These are phyloP conservation scores for Tokudaia muenninki DNA, from an alignment of 2,797 vertebrate genomes.

Conservation along the genomic window DNA sequence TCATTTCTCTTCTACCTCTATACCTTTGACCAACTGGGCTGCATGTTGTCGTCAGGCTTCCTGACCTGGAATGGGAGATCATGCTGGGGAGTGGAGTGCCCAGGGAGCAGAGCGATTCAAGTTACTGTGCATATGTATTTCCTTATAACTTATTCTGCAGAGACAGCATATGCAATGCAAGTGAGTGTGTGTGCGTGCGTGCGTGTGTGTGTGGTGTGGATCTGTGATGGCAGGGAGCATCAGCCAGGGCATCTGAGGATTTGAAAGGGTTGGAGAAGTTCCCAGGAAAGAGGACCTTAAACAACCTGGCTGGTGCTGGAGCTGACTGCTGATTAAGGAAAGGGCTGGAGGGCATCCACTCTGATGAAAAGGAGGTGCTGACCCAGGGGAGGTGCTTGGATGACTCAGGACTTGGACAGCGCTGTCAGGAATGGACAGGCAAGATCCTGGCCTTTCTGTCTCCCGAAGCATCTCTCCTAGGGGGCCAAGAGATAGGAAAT, in stretches of 20 bases:
- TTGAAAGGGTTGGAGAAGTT: background rate
- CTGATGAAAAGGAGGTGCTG: background rate
- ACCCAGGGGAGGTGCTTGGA: background rate
- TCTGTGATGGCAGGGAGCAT: background rate
- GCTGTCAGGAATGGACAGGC: background rate
- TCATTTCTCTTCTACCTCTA: background rate
- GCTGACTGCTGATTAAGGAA: background rate
- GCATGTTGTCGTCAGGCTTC: background rate
- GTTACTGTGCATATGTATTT: background rate
- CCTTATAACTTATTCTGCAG: background rate
- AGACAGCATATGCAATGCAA: background rate
- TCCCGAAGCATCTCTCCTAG: conserved; percentile 29
- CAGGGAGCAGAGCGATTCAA: background rate
- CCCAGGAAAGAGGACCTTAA: conserved; percentile 26
- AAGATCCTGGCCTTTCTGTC: conserved; percentile 9
- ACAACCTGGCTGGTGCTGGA: background rate
- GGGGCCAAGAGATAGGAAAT: conserved; percentile 26
- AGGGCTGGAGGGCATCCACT: background rate
- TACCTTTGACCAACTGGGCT: background rate
- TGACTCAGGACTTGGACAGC: background rate
- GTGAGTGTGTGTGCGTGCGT: background rate
- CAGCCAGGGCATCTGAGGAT: background rate
- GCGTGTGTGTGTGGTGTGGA: too few relatives aligned
- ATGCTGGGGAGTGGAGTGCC: background rate
- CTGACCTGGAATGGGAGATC: background rate